Conservation (phyloP, 2,113 vertebrate species). For the Cheilinus undulatus region DNA sequence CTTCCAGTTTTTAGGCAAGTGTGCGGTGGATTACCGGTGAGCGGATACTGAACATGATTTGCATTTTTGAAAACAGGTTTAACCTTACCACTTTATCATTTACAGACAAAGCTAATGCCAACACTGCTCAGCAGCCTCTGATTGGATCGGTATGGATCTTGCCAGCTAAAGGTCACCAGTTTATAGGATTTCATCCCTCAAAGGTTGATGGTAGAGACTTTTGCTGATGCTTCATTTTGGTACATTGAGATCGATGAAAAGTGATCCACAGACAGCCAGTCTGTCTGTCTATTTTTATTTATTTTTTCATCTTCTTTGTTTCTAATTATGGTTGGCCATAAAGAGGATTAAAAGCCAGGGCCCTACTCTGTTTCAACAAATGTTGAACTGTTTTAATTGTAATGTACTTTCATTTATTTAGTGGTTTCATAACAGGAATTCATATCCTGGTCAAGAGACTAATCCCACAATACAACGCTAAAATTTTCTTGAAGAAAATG, state of each 20-base stretch:
- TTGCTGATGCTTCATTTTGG: slow-evolving; percentile 3
- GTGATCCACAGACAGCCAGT: not conserved
- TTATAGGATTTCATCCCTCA: slow-evolving; percentile 31
- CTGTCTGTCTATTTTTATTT: not conserved
- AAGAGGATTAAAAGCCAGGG: not conserved
- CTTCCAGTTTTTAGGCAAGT: not conserved
- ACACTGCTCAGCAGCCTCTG: slow-evolving; percentile 20
- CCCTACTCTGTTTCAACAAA: not conserved
- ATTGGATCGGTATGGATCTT: slow-evolving; percentile 42
- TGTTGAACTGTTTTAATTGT: too few relatives aligned
- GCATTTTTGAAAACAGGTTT: slow-evolving; percentile 37
- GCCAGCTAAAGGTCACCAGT: slow-evolving; percentile 28
- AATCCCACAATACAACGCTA: not conserved
- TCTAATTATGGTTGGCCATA: not conserved
- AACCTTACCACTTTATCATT: slow-evolving; percentile 58
- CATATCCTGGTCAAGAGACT: not conserved
- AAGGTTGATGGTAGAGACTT: slow-evolving; percentile 5
- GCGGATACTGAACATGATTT: slow-evolving; percentile 25
- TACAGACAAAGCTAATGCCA: slow-evolving; percentile 43
- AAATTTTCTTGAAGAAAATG: not conserved
- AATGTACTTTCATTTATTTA: not conserved
- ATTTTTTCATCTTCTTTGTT: not conserved
- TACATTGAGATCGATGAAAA: not conserved
- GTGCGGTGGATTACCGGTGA: slow-evolving; percentile 35
- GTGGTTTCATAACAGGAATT: not conserved